Evolutionary conservation across 1,140 invertebrate genomes (phyloP).

Genomic region (Brachystomella parvula): DNA sequence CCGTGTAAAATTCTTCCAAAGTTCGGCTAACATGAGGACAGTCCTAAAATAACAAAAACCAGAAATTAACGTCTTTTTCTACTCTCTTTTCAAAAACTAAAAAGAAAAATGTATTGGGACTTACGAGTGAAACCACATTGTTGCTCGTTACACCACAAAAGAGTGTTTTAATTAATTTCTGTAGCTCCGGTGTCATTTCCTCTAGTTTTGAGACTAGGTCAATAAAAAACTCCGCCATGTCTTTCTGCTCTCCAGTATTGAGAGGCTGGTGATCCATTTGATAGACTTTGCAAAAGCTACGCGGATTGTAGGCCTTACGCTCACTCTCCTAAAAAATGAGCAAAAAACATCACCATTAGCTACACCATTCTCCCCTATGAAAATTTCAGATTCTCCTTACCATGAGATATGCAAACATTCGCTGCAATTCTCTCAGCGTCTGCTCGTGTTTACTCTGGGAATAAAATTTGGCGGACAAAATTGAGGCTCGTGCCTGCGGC

Average conservation of each 20-base stretch:
- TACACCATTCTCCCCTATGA: background rate
- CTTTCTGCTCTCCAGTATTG: slow-evolving; percentile 93
- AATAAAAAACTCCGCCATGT: slow-evolving; percentile 97
- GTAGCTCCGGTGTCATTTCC: slow-evolving; percentile 80
- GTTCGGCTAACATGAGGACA: slow-evolving; percentile 89
- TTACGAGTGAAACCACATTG: slow-evolving; percentile 78
- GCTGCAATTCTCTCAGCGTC: slow-evolving; percentile 76
- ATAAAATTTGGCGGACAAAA: slow-evolving; percentile 60
- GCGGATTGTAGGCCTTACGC: slow-evolving; percentile 86
- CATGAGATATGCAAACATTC: slow-evolving; percentile 90
- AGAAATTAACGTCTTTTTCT: background rate
- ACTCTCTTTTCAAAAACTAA: slow-evolving; percentile 11
- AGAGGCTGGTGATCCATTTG: slow-evolving; percentile 92
- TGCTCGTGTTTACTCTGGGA: slow-evolving; percentile 65
- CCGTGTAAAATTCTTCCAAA: slow-evolving; percentile 91
- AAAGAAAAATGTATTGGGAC: too few relatives aligned
- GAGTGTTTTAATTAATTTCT: slow-evolving; percentile 78
- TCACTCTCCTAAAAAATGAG: slow-evolving; percentile 83
- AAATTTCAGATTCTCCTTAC: slow-evolving; percentile 46
- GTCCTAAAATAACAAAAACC: slow-evolving; percentile 51
- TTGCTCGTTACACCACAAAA: slow-evolving; percentile 90
- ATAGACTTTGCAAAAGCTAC: slow-evolving; percentile 91
- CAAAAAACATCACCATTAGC: slow-evolving; percentile 27
- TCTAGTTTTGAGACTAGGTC: slow-evolving; percentile 91
- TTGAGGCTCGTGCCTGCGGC: slow-evolving; percentile 74